Base-by-base conservation (phyloP, 2,113 vertebrate genomes). In the Tragelaphus scriptus region DNA sequence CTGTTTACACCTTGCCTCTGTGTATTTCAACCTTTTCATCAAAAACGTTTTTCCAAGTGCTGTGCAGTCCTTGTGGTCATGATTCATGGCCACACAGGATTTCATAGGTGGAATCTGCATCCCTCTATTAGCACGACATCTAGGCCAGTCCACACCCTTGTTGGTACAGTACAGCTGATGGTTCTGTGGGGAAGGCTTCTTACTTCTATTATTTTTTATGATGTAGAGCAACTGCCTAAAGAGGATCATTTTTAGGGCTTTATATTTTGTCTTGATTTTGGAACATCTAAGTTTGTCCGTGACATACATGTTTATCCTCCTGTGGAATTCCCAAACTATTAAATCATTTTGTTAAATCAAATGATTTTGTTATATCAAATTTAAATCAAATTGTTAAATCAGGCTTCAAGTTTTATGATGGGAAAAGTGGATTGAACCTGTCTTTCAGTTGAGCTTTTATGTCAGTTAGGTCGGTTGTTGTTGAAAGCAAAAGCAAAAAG, bases 401-500 rank as follows among this genome's bases (percentile, higher is more conserved):
- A 17, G 17, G 25, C 55, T 90, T 53, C 71, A 30, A 14, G 86
- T 61, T 85, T 79, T 30, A 14, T 1, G 32, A 23, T 10, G 58
- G n/a, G 53, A 32, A 49, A 15, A 28, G 36, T 30, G 17, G 79
- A 63, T 53, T 79, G 44, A n/a, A 2, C 51, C 7, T 49, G 26
- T 75, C 36, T 61, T 88, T 23, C 19, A 10, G 25, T 51, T 56
- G 68, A 16, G 25, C 51, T 80, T 96, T 77, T 51, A 40, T 82
- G 88, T 92, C 36, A 14, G 3, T 85, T 40, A 17, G 11, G 12
- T 80, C 30, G 30, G 11, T 68, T 58, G 53, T 49, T 59, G 44
- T n/a, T 36, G 11, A 61, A 92, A 95, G 59, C 28, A 44, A 53
- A 88, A 93, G 55, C 23, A 58, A 55, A 94, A 82, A 53, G 51